A percentile compares a stretch with the other conserved stretches of the same genome.
These are phyloP conservation scores for Phrynocephalus vlangalii DNA, from an alignment of 2,797 vertebrate species.

Conservation along the genomic window DNA sequence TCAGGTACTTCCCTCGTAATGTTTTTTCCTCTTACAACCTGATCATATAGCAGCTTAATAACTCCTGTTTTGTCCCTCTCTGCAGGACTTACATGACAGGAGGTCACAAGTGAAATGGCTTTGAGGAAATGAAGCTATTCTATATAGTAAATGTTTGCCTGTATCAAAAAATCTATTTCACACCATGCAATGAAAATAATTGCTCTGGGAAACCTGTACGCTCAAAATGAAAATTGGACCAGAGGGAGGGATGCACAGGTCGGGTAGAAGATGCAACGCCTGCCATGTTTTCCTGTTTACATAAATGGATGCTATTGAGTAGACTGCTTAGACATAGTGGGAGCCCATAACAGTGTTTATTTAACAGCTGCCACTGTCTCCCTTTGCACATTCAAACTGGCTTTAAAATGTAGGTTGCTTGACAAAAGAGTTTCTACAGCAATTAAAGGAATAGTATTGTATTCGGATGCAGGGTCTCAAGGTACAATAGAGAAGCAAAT, in stretches of 20 bases:
- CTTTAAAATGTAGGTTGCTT: constrained; percentile 14
- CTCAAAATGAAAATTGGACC: constrained; percentile 16
- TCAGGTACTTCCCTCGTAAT: not conserved
- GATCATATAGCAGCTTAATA: not conserved
- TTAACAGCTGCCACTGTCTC: constrained; percentile 9
- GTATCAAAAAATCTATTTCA: constrained; percentile 12
- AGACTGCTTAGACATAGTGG: constrained; percentile 3
- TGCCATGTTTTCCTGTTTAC: constrained; percentile 18
- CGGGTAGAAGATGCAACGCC: not conserved
- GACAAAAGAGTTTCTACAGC: constrained; percentile 1
- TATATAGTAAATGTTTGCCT: constrained; percentile 24
- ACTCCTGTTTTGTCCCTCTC: not conserved
- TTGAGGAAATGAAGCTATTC: constrained; percentile 20
- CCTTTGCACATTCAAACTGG: not conserved
- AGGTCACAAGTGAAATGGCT: constrained; percentile 6
- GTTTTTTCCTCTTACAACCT: not conserved
- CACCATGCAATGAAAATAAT: not conserved
- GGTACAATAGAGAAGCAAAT: not conserved
- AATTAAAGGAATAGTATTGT: constrained; percentile 22
- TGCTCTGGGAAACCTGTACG: constrained; percentile 6
- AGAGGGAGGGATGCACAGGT: not conserved
- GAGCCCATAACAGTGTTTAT: constrained; percentile 26
- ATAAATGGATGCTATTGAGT: constrained; percentile 26
- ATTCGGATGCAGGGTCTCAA: not conserved
- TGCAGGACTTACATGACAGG: not conserved